Evolutionary conservation across 64 coral and sea anemone genomes (phyloP), one percentile per base, ranked within the genome.

Genomic region (Pachyseris speciosa): DNA sequence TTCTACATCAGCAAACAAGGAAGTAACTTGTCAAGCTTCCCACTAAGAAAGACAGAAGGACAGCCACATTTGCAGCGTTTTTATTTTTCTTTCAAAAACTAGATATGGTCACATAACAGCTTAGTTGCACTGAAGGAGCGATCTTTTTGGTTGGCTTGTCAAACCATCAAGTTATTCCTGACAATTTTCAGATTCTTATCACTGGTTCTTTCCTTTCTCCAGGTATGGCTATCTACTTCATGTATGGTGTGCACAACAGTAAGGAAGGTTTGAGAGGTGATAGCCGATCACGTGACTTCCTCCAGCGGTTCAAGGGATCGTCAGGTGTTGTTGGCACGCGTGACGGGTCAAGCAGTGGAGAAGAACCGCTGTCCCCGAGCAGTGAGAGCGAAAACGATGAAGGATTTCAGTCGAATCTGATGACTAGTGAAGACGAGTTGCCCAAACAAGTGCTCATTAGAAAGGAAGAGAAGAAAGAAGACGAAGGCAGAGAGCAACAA

Each of bases 161-260:
- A n/a, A n/a, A n/a, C n/a, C n/a, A n/a, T n/a, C n/a, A n/a, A n/a
- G n/a, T n/a, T n/a, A n/a, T n/a, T n/a, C n/a, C n/a, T n/a, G n/a
- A n/a, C n/a, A n/a, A n/a, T n/a, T n/a, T n/a, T n/a, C n/a, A n/a
- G n/a, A n/a, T n/a, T n/a, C 58, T 22, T 4, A 4, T n/a, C 7
- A 22, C 12, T 71, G 0, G 17, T 19, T 40, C 34, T 37, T 48
- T 64, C 33, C 1, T 77, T 11, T 65, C 15, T 40, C 0, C 49
- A 92, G 89, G 89, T 61, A 79, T 92, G 44, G 55, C 78, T 20
- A 70, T 92, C 30, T 92, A 92, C 67, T 92, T 92, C 50, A 92
- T 75, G 39, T 92, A 92, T 42, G 89, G 89, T 11, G 31, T 92
- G 6, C 80, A 70, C 16, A 68, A 84, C 22, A 92, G 89, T 20